Evolutionary conservation across 2,888 invertebrate species (phyloP).

Genomic region (Polyommatus icarus): DNA sequence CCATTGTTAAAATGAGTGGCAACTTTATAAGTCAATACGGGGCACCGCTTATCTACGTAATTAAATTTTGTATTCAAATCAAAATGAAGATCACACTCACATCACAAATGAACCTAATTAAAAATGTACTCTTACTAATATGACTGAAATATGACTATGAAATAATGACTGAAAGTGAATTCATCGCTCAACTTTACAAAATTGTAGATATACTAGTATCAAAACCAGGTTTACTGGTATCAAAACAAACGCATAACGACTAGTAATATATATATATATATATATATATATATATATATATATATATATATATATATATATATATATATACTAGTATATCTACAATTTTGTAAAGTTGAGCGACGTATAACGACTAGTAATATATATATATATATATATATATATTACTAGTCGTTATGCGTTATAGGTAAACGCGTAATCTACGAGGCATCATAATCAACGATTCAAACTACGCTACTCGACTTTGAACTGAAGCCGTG

Average conservation of each 20-base stretch:
- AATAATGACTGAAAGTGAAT: neutral
- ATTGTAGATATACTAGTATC: neutral
- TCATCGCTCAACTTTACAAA: neutral
- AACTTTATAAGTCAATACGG: conserved; percentile 32
- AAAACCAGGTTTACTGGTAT: no score
- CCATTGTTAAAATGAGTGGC: conserved; percentile 42
- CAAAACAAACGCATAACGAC: no score
- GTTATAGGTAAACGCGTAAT: no score
- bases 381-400: no score
- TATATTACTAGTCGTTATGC: no score
- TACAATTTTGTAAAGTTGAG: no score
- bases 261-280: no score
- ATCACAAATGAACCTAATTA: neutral
- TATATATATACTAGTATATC: no score
- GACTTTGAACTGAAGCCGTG: neutral
- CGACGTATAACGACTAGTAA: no score
- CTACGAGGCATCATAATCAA: neutral
- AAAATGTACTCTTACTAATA: neutral
- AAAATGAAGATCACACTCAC: conserved; percentile 22
- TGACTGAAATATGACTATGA: no score
- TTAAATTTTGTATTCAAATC: conserved; percentile 34
- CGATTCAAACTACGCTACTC: neutral
- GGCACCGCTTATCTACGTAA: conserved; percentile 31
- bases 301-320: no score
- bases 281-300: no score